These are phyloP conservation scores for Papilio gigon DNA, from an alignment of 2,888 invertebrate species.

Conservation along the genomic window DNA sequence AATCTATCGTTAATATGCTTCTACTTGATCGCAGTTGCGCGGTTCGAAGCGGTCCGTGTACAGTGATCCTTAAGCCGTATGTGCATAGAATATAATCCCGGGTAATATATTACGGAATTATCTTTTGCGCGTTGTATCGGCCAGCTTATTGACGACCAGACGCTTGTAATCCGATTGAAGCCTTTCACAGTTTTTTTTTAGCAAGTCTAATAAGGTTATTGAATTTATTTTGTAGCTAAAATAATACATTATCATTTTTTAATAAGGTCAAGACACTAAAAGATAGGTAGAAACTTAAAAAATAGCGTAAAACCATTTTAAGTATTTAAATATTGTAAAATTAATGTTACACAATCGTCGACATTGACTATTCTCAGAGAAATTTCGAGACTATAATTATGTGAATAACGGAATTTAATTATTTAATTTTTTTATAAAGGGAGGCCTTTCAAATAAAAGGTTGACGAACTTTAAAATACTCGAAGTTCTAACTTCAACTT, in stretches of 20 bases:
- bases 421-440: too few relatives aligned
- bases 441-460: constrained; percentile 1
- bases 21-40: too few relatives aligned
- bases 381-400: too few relatives aligned
- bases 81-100: constrained; percentile 30
- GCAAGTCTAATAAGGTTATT: background rate
- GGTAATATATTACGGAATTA: constrained; percentile 38
- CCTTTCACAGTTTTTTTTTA: constrained; percentile 24
- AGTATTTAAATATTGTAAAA: too few relatives aligned
- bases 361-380: too few relatives aligned
- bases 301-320: too few relatives aligned
- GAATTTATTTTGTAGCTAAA: background rate
- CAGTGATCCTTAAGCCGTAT: constrained; percentile 49
- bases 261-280: too few relatives aligned
- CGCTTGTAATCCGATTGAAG: constrained; percentile 31
- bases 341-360: too few relatives aligned
- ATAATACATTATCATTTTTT: background rate
- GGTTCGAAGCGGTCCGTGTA: background rate
- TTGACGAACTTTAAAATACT: constrained; percentile 6
- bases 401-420: too few relatives aligned
- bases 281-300: too few relatives aligned
- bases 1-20: too few relatives aligned
- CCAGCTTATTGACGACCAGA: constrained; percentile 24
- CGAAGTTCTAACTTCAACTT: background rate
- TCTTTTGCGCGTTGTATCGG: constrained; percentile 35